phyloP scores from a whole-genome alignment of 2,113 vertebrate genomes.

The Pavo muticus region DNA sequence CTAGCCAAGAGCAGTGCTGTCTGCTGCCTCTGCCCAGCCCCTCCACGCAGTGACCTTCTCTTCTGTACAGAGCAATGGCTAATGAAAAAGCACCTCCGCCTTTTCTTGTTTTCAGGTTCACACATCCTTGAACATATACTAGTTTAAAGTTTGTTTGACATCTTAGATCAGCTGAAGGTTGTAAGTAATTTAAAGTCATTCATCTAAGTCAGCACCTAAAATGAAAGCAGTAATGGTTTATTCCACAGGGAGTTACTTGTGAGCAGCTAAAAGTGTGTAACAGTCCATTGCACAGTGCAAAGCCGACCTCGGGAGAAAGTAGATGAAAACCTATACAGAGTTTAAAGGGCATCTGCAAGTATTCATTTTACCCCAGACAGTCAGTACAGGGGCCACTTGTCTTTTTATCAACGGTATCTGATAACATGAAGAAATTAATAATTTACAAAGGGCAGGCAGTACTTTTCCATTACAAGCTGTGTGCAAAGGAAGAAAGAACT shows the following conservation, averaged over 20 bases:
- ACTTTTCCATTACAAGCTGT: slow-evolving; percentile 73
- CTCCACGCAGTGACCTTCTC: slow-evolving; percentile 42
- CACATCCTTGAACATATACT: slow-evolving; percentile 70
- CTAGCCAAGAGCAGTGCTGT: neutral
- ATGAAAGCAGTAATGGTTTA: slow-evolving; percentile 75
- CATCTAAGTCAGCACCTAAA: slow-evolving; percentile 76
- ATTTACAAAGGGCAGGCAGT: slow-evolving; percentile 77
- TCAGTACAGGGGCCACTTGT: slow-evolving; percentile 63
- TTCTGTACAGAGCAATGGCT: neutral
- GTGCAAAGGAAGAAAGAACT: slow-evolving; percentile 45
- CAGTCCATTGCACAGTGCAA: slow-evolving; percentile 60
- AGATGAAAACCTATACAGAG: slow-evolving; percentile 69
- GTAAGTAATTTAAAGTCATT: slow-evolving; percentile 76
- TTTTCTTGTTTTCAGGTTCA: slow-evolving; percentile 66
- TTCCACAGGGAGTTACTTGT: slow-evolving; percentile 60
- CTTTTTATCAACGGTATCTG: slow-evolving; percentile 75
- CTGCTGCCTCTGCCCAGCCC: neutral
- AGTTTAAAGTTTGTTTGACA: slow-evolving; percentile 77
- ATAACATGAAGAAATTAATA: slow-evolving; percentile 81
- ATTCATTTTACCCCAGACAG: slow-evolving; percentile 66
- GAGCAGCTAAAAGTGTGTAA: slow-evolving; percentile 54
- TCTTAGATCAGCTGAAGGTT: slow-evolving; percentile 77
- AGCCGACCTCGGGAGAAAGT: slow-evolving; percentile 27
- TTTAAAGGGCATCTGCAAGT: slow-evolving; percentile 68
- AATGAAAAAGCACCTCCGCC: slow-evolving; percentile 37